These are phyloP conservation scores for Chrysopilus asiliformis DNA, from an alignment of 2,888 invertebrate genomes.

Conservation along the genomic window DNA sequence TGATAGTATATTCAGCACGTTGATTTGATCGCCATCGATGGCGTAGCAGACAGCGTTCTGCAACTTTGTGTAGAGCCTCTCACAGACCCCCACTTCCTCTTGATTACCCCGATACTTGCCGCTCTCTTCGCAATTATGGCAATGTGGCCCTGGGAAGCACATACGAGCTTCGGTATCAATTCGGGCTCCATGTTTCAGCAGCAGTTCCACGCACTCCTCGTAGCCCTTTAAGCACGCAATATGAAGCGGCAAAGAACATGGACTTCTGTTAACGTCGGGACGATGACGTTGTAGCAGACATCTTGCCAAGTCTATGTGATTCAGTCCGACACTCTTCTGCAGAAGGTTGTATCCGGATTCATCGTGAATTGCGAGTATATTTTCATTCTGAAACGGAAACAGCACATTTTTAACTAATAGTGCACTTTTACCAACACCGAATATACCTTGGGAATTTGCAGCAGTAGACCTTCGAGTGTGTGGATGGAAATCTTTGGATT, in stretches of 20 bases:
- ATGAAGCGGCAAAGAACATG: conserved; percentile 62
- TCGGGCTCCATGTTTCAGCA: conserved; percentile 54
- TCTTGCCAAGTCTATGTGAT: conserved; percentile 54
- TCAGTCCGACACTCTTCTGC: conserved; percentile 58
- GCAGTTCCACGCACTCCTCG: conserved; percentile 52
- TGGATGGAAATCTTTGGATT: conserved; percentile 53
- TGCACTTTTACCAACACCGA: background rate
- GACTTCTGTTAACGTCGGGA: conserved; percentile 51
- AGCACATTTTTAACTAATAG: background rate
- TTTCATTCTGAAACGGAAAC: conserved; percentile 51
- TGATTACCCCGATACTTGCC: conserved; percentile 44
- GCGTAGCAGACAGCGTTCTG: conserved; percentile 60
- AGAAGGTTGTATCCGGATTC: conserved; percentile 56
- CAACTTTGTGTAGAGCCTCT: conserved; percentile 40
- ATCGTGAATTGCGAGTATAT: conserved; percentile 51
- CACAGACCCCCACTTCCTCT: conserved; percentile 40
- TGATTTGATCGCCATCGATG: conserved; percentile 58
- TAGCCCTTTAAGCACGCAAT: conserved; percentile 60
- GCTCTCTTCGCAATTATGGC: conserved; percentile 53
- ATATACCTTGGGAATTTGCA: conserved; percentile 50
- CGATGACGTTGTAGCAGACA: conserved; percentile 51
- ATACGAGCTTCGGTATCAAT: conserved; percentile 58
- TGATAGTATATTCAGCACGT: conserved; percentile 49
- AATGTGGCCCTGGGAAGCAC: conserved; percentile 63
- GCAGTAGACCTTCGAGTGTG: conserved; percentile 47